Conservation (phyloP, 37 sponge, comb jelly and placozoan species). For the Mnemiopsis leidyi region DNA sequence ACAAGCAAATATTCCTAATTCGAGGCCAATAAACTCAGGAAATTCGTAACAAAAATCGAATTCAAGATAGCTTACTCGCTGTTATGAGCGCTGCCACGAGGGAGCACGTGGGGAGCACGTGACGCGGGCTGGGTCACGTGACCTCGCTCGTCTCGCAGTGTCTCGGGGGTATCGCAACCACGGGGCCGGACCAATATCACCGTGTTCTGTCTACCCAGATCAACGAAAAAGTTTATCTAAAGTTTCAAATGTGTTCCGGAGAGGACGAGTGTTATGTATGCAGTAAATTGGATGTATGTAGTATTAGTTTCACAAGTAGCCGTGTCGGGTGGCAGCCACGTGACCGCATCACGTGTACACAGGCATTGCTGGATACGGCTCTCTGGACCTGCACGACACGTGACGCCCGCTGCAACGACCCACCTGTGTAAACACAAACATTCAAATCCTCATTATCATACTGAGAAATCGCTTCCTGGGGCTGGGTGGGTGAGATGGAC, state of each 20-base stretch:
- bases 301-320: slow-evolving; percentile 64
- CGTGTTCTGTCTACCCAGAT: background rate
- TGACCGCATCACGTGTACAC: slow-evolving; percentile 13
- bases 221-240: background rate
- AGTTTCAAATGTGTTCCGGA: background rate
- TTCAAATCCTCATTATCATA: background rate
- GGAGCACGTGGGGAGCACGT: background rate
- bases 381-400: background rate
- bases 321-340: slow-evolving; percentile 28
- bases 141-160: background rate
- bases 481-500: background rate
- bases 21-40: slow-evolving; percentile 41
- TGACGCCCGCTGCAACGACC: slow-evolving; percentile 25
- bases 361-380: slow-evolving; percentile 42
- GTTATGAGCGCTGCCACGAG: background rate
- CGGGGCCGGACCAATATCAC: background rate
- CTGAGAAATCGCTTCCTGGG: background rate
- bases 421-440: slow-evolving; percentile 13
- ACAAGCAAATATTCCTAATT: slow-evolving; percentile 15
- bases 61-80: slow-evolving; percentile 9
- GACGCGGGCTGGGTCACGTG: slow-evolving; percentile 21
- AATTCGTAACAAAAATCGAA: slow-evolving; percentile 54
- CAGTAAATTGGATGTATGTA: slow-evolving; percentile 29
- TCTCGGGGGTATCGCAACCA: background rate
- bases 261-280: background rate